Evolutionary conservation across 2,888 invertebrate species (phyloP), one percentile per base, ranked within the genome.

Genomic region (Sinhomidia bicolor): DNA sequence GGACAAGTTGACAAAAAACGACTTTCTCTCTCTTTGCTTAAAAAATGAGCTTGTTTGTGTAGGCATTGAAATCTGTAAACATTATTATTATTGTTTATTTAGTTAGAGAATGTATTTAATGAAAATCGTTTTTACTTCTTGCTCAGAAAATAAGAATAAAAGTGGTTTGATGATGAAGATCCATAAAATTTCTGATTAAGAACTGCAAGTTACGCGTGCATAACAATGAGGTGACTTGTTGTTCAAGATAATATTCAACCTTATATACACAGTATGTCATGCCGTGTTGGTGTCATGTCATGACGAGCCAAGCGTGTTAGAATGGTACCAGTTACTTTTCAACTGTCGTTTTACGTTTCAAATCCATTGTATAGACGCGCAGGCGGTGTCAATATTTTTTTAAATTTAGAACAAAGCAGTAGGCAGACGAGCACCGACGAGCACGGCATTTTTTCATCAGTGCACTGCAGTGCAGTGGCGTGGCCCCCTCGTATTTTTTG

Each of bases 141-240:
- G 9, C 26, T 26, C 26, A n/a, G n/a, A 29, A 54, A n/a, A 17
- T 54, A 2, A 54, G 17, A 54, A 54, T n/a, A 54, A 54, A 54
- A 54, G 17, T 5, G 51, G n/a, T n/a, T n/a, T 7, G n/a, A 3
- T 17, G 51, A 54, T 54, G 51, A 54, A 54, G 17, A 54, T 47
- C 51, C 51, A 26, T 47, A 74, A 47, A 74, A 74, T 26, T 23
- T 23, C 7, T 4, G 26, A 74, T 74, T 79, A 57, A 54, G 47
- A 79, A 57, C 17, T 1, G n/a, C 0, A 47, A 47, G 79, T 79
- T 85, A 65, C 85, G 78, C 85, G 78, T 81, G 86, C 86, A 81
- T 87, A 87, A 87, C 86, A 87, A 87, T 87, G 86, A 81, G 81
- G 86, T 81, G 80, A 83, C 41, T 41, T 81, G 54, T 86, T 47